A percentile compares a stretch with the other conserved stretches of the same genome.
phyloP scores from a whole-genome alignment of 2,888 invertebrate species.

The Noctuana brunneofusca region DNA sequence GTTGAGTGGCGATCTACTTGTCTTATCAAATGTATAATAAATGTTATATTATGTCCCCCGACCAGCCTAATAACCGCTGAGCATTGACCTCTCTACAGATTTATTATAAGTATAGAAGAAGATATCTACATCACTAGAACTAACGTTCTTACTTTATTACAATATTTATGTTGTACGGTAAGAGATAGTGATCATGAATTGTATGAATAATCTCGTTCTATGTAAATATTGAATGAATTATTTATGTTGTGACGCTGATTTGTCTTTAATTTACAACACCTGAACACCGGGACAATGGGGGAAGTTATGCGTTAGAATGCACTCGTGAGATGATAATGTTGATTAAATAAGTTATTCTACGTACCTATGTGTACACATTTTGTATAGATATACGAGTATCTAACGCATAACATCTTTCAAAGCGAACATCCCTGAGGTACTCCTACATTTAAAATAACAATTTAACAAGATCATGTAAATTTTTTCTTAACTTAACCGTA shows the following conservation, averaged over 20 bases:
- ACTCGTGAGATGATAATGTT: constrained; percentile 4
- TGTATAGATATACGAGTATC: no score
- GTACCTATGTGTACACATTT: background rate
- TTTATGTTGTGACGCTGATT: constrained; percentile 68
- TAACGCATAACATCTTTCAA: background rate
- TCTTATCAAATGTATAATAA: constrained; percentile 22
- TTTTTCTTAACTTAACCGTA: no score
- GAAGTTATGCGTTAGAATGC: constrained; percentile 9
- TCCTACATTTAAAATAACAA: no score
- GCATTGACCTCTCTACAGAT: no score
- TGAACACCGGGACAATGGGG: constrained; percentile 15
- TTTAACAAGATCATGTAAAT: no score
- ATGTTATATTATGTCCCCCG: no score
- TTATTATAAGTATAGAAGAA: no score
- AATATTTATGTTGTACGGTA: constrained; percentile 38
- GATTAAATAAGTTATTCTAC: background rate
- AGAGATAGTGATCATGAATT: constrained; percentile 41
- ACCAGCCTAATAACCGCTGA: no score
- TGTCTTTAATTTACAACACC: constrained; percentile 43
- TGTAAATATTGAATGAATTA: constrained; percentile 76
- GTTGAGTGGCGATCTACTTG: constrained; percentile 23
- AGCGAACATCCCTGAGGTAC: background rate
- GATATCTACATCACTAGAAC: background rate
- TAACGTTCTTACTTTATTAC: constrained; percentile 8
- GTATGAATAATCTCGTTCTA: constrained; percentile 52